These are phyloP conservation scores for Neotoma lepida DNA, from an alignment of 2,113 vertebrate species.

Conservation along the genomic window DNA sequence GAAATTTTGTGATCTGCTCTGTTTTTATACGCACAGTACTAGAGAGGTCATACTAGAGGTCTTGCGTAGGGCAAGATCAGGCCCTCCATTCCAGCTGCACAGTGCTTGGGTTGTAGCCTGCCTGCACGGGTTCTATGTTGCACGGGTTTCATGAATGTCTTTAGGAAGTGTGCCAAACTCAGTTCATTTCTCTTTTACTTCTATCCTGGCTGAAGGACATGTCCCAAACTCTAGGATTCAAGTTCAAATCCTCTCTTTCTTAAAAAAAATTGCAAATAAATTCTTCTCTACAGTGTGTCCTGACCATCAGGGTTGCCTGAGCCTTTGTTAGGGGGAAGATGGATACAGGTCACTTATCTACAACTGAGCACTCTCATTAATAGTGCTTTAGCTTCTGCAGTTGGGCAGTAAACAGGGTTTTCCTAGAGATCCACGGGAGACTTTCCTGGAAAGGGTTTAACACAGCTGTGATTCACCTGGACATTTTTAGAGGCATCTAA, in stretches of 20 bases:
- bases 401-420: background rate
- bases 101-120: too few relatives aligned
- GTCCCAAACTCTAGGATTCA: background rate
- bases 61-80: background rate
- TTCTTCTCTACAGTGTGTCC: background rate
- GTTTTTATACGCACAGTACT: background rate
- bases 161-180: background rate
- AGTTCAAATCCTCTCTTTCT: background rate
- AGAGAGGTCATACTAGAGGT: background rate
- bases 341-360: background rate
- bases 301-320: background rate
- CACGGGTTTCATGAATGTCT: too few relatives aligned
- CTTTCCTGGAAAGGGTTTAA: background rate
- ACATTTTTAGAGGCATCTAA: background rate
- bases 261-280: background rate
- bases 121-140: rapidly evolving
- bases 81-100: background rate
- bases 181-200: background rate
- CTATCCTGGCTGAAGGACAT: background rate
- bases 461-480: background rate
- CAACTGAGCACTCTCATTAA: background rate
- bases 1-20: background rate
- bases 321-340: background rate
- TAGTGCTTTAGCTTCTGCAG: background rate
- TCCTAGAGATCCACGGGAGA: background rate